Evolutionary conservation across 2,888 invertebrate species (phyloP).

Genomic region (Ypsolopha sequella): DNA sequence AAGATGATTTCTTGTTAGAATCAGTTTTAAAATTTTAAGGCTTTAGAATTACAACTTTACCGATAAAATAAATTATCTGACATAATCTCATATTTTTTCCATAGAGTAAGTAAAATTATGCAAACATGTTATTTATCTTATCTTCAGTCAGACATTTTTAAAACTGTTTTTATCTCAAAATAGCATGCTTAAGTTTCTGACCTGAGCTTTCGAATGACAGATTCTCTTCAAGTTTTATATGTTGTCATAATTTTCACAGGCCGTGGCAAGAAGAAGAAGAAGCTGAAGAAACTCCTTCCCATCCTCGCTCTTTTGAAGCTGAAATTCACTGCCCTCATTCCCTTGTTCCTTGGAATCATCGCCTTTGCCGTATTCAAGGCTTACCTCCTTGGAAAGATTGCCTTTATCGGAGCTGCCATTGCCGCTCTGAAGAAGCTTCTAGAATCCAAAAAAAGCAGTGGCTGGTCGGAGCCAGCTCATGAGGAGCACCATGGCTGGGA

Average conservation of each 20-base stretch:
- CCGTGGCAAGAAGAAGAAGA: constrained; percentile 85
- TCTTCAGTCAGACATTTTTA: too few species aligned
- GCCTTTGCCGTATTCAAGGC: constrained; percentile 88
- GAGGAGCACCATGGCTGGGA: constrained; percentile 66
- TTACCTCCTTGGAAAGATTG: constrained; percentile 85
- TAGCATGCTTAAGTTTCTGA: too few species aligned
- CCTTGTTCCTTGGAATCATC: constrained; percentile 79
- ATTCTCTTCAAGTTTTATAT: neutral
- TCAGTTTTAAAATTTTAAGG: too few species aligned
- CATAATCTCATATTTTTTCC: too few species aligned
- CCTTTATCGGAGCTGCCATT: constrained; percentile 81
- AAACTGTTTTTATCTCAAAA: too few species aligned
- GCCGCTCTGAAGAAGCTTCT: constrained; percentile 77
- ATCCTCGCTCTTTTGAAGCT: constrained; percentile 82
- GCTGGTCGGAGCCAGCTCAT: constrained; percentile 77
- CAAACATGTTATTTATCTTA: too few species aligned
- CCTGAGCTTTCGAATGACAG: too few species aligned
- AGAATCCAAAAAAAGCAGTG: constrained; percentile 79
- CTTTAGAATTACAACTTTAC: too few species aligned
- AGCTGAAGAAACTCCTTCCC: constrained; percentile 81
- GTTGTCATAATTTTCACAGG: constrained; percentile 47
- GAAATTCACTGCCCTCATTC: constrained; percentile 81
- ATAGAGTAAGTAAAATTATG: too few species aligned
- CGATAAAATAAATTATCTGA: too few species aligned
- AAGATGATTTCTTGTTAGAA: too few species aligned